Evolutionary conservation across 2,797 vertebrate species (phyloP).

Genomic region (Phylloscopus collybita): DNA sequence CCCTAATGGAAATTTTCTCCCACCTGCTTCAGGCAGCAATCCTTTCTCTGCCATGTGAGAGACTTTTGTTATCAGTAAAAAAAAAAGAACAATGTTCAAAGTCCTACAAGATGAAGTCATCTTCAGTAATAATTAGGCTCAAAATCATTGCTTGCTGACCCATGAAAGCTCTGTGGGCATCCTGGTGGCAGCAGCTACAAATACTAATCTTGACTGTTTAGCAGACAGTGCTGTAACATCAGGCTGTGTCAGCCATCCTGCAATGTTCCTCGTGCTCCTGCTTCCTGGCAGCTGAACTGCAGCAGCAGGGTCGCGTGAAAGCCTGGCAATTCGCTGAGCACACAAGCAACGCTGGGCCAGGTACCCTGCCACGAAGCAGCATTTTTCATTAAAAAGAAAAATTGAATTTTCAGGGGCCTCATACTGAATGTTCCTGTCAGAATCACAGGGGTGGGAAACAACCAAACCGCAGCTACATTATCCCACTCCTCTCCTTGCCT

Average conservation of each 20-base stretch:
- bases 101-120: slow-evolving; percentile 34
- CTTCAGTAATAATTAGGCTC: slow-evolving; percentile 56
- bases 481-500: neutral
- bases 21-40: slow-evolving; percentile 54
- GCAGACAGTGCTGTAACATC: neutral
- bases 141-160: slow-evolving; percentile 49
- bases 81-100: slow-evolving; percentile 46
- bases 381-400: slow-evolving; percentile 31
- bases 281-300: neutral
- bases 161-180: neutral
- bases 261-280: neutral
- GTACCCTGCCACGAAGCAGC: neutral
- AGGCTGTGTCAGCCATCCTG: neutral
- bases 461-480: neutral
- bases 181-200: slow-evolving; percentile 29
- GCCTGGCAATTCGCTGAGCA: neutral
- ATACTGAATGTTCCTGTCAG: neutral
- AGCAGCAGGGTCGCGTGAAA: neutral
- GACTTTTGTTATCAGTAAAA: slow-evolving; percentile 51
- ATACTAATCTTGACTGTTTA: neutral
- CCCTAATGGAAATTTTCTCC: slow-evolving; percentile 55
- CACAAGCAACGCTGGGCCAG: neutral
- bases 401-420: neutral
- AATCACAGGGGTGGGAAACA: neutral
- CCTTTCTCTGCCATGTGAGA: slow-evolving; percentile 27